phyloP scores from a whole-genome alignment of 2,888 invertebrate genomes.

The Philaethria dido region DNA sequence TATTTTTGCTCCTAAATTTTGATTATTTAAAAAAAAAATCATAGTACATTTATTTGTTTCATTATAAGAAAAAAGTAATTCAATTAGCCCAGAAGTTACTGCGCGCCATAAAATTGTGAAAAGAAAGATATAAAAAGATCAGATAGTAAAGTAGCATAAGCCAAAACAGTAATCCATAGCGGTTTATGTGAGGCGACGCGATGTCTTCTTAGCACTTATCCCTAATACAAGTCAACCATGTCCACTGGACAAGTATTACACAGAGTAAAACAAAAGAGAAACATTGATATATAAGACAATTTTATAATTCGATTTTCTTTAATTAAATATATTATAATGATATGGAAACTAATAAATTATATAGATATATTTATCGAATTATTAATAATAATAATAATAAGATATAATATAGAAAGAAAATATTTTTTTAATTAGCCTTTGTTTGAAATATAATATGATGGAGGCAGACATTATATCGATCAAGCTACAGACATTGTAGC shows the following conservation, averaged over 20 bases:
- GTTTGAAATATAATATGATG: too few relatives aligned
- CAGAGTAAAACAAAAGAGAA: conserved; percentile 47
- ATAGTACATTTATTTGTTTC: not conserved
- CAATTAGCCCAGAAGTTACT: conserved; percentile 33
- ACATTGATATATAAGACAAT: conserved; percentile 8
- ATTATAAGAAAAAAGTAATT: conserved; percentile 22
- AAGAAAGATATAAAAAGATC: conserved; percentile 44
- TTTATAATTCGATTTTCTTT: not conserved
- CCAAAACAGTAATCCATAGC: conserved; percentile 53
- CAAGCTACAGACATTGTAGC: too few relatives aligned
- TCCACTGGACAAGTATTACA: conserved; percentile 50
- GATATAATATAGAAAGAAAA: too few relatives aligned
- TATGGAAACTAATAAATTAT: not conserved
- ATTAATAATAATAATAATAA: too few relatives aligned
- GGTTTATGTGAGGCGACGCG: conserved; percentile 55
- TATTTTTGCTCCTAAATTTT: too few relatives aligned
- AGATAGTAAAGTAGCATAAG: conserved; percentile 47
- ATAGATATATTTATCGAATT: too few relatives aligned
- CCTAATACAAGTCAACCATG: conserved; percentile 57
- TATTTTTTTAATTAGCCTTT: too few relatives aligned
- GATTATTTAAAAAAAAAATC: not conserved
- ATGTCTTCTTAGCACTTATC: conserved; percentile 58
- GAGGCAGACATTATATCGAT: too few relatives aligned
- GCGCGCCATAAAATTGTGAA: conserved; percentile 28
- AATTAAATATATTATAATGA: not conserved